phyloP scores from a whole-genome alignment of 2,888 invertebrate genomes.

The Bruchidius siliquastri region DNA sequence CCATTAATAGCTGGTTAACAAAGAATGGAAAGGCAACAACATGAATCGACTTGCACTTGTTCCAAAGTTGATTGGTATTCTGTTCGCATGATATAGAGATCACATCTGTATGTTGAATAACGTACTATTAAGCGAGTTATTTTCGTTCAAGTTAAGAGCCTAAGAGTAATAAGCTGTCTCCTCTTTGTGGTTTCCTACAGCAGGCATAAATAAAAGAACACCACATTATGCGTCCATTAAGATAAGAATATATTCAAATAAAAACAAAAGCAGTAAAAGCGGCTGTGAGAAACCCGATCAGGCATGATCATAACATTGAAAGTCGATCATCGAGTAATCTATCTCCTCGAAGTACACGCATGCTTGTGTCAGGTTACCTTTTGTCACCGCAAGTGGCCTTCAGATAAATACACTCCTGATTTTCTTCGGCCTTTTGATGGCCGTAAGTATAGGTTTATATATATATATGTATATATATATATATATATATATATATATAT shows the following conservation, averaged over 20 bases:
- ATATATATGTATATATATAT: too few species aligned
- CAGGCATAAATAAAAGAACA: background rate
- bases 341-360: slow-evolving; percentile 1
- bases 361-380: slow-evolving; percentile 23
- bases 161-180: background rate
- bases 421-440: background rate
- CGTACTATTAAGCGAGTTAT: background rate
- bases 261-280: background rate
- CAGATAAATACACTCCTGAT: slow-evolving; percentile 23
- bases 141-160: background rate
- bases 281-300: background rate
- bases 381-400: slow-evolving; percentile 28
- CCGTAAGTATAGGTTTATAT: too few species aligned
- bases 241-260: background rate
- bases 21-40: too few species aligned
- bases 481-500: too few species aligned
- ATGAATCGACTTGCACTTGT: too few species aligned
- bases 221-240: background rate
- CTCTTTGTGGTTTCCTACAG: background rate
- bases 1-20: too few species aligned
- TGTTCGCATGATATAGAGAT: too few species aligned
- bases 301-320: background rate
- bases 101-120: too few species aligned
- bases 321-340: slow-evolving; percentile 2
- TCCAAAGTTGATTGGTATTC: too few species aligned